Percentiles rank a stretch among this genome's conserved stretches.
Conservation (phyloP, 2,888 invertebrate species). For the Torymus aiolomorphi region DNA sequence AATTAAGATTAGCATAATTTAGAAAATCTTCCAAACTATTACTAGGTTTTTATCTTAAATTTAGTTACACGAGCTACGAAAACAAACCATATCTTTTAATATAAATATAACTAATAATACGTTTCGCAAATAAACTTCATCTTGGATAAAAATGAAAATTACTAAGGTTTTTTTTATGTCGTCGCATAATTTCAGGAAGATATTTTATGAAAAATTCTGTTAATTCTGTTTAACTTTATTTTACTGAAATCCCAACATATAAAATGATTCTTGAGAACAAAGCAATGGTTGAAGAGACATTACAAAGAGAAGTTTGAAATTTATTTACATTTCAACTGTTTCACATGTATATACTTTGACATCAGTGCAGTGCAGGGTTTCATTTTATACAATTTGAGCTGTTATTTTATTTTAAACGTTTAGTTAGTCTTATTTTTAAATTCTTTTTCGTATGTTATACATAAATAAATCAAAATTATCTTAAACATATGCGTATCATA, state of each 20-base stretch:
- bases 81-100: background rate
- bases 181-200: background rate
- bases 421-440: slow-evolving; percentile 23
- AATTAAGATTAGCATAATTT: slow-evolving; percentile 23
- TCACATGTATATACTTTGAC: slow-evolving; percentile 19
- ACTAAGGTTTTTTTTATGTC: background rate
- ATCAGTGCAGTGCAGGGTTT: slow-evolving; percentile 15
- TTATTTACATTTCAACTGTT: slow-evolving; percentile 33
- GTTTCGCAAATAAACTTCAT: background rate
- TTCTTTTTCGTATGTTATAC: slow-evolving; percentile 9
- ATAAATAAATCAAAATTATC: slow-evolving; percentile 29
- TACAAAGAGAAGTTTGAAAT: background rate
- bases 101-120: background rate
- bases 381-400: slow-evolving; percentile 44
- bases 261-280: background rate
- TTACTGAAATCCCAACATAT: slow-evolving; percentile 7
- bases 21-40: slow-evolving; percentile 21
- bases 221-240: background rate
- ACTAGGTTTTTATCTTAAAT: slow-evolving; percentile 7
- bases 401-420: slow-evolving; percentile 4
- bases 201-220: background rate
- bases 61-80: background rate
- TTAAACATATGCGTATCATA: slow-evolving; percentile 2
- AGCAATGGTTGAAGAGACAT: background rate
- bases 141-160: background rate